Conservation (phyloP, 2,797 vertebrate species). For the Emydoidea blandingii region DNA sequence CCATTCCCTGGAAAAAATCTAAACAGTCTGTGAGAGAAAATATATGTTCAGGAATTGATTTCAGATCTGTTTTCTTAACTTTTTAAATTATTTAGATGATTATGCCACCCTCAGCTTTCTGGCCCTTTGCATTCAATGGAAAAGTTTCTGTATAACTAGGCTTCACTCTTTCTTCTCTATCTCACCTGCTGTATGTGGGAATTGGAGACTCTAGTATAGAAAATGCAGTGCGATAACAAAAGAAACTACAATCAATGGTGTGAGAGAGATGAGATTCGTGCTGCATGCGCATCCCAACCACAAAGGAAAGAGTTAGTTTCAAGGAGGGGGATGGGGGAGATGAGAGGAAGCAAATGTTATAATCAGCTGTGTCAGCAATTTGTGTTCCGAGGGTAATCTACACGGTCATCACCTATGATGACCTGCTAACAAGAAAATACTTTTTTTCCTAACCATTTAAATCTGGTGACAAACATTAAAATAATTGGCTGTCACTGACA, state of each 20-base stretch:
- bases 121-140: not conserved
- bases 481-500: not conserved
- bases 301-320: not conserved
- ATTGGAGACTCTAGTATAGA: not conserved
- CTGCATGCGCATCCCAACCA: not conserved
- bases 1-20: constrained; percentile 16
- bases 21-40: constrained; percentile 18
- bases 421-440: not conserved
- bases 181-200: not conserved
- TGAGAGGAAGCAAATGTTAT: not conserved
- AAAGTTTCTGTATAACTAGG: not conserved
- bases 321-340: not conserved
- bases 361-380: not conserved
- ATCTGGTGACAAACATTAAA: not conserved
- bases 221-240: not conserved
- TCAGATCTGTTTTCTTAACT: constrained; percentile 31
- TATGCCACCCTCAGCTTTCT: not conserved
- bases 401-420: not conserved
- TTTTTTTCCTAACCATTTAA: not conserved
- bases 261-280: not conserved
- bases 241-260: not conserved
- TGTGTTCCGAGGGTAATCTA: not conserved
- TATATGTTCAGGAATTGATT: not conserved
- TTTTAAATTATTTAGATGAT: constrained; percentile 44
- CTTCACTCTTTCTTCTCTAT: constrained; percentile 11